phyloP scores from a whole-genome alignment of 53 echinoderm and acorn worm genomes.

The Temnopleurus reevesii region DNA sequence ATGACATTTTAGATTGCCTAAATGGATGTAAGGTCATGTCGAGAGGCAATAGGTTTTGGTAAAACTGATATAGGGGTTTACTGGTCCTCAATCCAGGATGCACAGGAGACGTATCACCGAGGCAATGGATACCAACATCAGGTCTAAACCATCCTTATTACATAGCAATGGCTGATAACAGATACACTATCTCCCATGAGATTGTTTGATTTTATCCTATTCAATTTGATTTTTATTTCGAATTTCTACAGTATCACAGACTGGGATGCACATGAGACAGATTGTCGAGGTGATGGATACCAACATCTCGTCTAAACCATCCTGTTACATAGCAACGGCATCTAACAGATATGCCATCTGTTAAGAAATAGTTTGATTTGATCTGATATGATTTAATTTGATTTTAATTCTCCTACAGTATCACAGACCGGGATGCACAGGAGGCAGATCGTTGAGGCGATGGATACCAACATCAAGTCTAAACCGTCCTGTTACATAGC shows the following conservation, averaged over 20 bases:
- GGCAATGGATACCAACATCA: slow-evolving; percentile 89
- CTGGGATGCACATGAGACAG: slow-evolving; percentile 88
- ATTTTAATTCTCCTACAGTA: slow-evolving; percentile 62
- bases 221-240: not conserved
- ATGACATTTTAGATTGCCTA: too few species aligned
- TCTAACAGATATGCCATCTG: slow-evolving; percentile 92
- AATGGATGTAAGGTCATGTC: too few species aligned
- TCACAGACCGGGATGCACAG: slow-evolving; percentile 93
- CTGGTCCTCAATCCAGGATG: slow-evolving; percentile 88
- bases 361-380: too few species aligned
- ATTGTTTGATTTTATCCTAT: too few species aligned
- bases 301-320: slow-evolving; percentile 80
- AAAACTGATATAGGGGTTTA: too few species aligned
- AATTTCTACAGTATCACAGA: slow-evolving; percentile 79
- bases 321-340: slow-evolving; percentile 90
- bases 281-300: slow-evolving; percentile 90
- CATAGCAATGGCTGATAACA: slow-evolving; percentile 88
- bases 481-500: slow-evolving; percentile 95
- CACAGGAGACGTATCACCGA: slow-evolving; percentile 88
- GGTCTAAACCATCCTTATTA: slow-evolving; percentile 84
- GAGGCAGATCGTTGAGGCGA: slow-evolving; percentile 90
- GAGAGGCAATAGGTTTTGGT: too few species aligned
- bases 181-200: slow-evolving; percentile 93
- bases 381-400: not conserved
- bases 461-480: slow-evolving; percentile 91